Evolutionary conservation across 2,888 invertebrate genomes (phyloP).

Genomic region (Proisotoma minuta): DNA sequence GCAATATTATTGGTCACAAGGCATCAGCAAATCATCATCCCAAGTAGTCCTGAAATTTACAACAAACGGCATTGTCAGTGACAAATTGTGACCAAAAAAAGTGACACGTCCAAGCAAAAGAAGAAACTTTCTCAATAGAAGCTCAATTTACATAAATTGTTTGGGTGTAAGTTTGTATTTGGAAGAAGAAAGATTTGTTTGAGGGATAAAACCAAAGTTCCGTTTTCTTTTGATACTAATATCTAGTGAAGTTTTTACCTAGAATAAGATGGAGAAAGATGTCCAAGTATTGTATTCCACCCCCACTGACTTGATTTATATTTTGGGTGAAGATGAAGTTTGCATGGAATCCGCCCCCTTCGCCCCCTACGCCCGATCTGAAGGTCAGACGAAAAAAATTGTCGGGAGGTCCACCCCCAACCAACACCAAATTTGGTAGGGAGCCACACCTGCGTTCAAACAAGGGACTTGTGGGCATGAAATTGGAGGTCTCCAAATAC

Average conservation of each 20-base stretch:
- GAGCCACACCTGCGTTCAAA: slow-evolving; percentile 72
- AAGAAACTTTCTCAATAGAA: no score
- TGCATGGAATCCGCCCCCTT: slow-evolving; percentile 90
- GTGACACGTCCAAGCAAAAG: no score
- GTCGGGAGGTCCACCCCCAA: slow-evolving; percentile 66
- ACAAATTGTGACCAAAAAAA: no score
- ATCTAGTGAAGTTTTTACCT: no score
- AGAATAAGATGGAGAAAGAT: no score
- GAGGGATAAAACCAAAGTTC: neutral
- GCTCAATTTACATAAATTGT: no score
- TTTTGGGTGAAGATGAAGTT: slow-evolving; percentile 58
- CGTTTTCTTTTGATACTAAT: no score
- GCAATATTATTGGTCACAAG: no score
- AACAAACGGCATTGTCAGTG: no score
- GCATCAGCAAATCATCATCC: no score
- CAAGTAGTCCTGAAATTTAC: no score
- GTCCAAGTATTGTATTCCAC: no score
- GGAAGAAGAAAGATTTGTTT: neutral
- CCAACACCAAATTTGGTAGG: slow-evolving; percentile 51
- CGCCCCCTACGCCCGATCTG: slow-evolving; percentile 64
- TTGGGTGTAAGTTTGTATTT: neutral
- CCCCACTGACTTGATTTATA: slow-evolving; percentile 40
- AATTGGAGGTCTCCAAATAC: slow-evolving; percentile 67
- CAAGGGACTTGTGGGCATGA: slow-evolving; percentile 77
- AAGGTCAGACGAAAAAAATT: slow-evolving; percentile 93